These are phyloP conservation scores for Menidia menidia DNA, from an alignment of 2,797 vertebrate genomes.

Conservation along the genomic window DNA sequence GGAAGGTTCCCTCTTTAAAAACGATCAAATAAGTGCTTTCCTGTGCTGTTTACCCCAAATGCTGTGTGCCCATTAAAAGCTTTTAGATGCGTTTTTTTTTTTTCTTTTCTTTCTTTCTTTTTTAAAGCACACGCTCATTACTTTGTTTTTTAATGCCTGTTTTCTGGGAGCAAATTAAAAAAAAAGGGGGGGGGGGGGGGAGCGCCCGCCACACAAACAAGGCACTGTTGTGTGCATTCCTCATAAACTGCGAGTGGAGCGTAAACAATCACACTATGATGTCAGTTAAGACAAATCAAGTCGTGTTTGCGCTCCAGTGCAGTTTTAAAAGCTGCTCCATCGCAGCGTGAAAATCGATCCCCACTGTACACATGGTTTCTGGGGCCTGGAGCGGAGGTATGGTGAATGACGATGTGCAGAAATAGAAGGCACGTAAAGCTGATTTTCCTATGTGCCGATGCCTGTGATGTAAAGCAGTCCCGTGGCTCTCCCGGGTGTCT, in stretches of 20 bases:
- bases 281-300: slow-evolving; percentile 5
- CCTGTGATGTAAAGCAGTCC: neutral
- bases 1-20: neutral
- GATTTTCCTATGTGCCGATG: slow-evolving; percentile 18
- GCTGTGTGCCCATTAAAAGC: neutral
- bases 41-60: neutral
- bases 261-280: slow-evolving; percentile 19
- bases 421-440: neutral
- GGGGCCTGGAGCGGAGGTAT: too few relatives aligned
- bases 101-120: too few relatives aligned
- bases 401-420: neutral
- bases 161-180: neutral
- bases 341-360: neutral
- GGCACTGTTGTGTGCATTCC: neutral
- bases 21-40: neutral
- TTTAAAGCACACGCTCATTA: too few relatives aligned
- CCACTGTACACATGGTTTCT: neutral
- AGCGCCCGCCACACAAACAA: neutral
- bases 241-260: slow-evolving; percentile 7
- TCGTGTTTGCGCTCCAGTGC: slow-evolving; percentile 15
- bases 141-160: slow-evolving; percentile 7
- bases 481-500: neutral
- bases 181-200: neutral
- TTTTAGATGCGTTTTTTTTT: too few relatives aligned
- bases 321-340: slow-evolving; percentile 7